phyloP scores from a whole-genome alignment of 2,797 vertebrate species.

The Neopelma chrysocephalum region DNA sequence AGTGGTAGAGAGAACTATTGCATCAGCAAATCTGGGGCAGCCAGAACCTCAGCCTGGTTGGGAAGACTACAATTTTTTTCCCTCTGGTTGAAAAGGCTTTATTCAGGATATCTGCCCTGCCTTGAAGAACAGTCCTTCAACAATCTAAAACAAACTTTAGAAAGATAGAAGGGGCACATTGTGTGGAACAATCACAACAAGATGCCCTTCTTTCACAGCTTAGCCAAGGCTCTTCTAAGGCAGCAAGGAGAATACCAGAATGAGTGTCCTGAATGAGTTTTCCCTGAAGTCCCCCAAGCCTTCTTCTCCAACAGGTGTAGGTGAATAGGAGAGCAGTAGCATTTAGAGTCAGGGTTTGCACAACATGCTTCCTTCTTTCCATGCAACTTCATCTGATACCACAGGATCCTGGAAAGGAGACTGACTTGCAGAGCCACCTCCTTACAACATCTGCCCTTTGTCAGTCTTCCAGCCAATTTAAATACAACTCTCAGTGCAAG shows the following conservation, averaged over 20 bases:
- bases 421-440: background rate
- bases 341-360: background rate
- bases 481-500: background rate
- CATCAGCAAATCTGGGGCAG: background rate
- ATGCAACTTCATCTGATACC: background rate
- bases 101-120: background rate
- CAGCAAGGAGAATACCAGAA: background rate
- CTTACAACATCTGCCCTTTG: background rate
- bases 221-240: background rate
- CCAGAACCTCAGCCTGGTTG: background rate
- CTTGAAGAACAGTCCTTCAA: background rate
- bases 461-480: background rate
- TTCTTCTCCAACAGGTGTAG: background rate
- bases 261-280: background rate
- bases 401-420: background rate
- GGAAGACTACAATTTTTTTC: background rate
- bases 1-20: background rate
- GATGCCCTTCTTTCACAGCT: background rate
- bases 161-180: background rate
- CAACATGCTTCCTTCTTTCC: background rate
- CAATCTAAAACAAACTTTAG: background rate
- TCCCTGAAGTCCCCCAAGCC: background rate
- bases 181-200: fast-evolving
- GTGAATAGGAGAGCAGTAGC: background rate
- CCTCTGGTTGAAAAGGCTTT: background rate